Conservation (phyloP, 2,113 vertebrate species). For the Oplegnathus fasciatus region DNA sequence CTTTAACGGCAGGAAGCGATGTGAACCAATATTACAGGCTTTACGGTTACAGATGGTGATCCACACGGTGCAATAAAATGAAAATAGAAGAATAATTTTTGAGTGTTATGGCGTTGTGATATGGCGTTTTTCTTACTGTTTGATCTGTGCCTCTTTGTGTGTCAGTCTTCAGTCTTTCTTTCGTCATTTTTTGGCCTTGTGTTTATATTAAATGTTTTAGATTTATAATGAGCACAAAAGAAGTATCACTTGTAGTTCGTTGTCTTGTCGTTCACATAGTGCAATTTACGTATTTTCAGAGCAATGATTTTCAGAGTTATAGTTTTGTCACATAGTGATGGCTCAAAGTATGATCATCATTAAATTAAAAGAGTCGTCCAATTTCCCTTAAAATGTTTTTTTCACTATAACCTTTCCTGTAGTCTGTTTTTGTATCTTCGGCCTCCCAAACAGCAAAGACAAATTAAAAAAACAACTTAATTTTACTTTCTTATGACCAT, state of each 20-base stretch:
- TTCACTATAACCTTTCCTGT: too few species aligned
- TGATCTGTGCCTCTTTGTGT: not conserved
- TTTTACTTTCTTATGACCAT: too few species aligned
- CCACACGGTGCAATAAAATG: conserved; percentile 59
- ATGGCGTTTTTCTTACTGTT: not conserved
- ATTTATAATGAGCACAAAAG: not conserved
- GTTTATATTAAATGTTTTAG: not conserved
- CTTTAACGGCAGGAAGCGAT: conserved; percentile 20
- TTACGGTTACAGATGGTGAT: conserved; percentile 2
- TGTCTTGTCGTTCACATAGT: not conserved
- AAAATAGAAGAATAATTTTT: conserved; percentile 17
- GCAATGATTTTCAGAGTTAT: not conserved
- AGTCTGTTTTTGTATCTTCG: too few species aligned
- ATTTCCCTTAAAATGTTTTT: too few species aligned
- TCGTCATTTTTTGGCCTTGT: not conserved
- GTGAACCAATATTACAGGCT: conserved; percentile 16
- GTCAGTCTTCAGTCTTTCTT: not conserved
- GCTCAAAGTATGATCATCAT: too few species aligned
- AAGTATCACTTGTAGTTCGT: not conserved
- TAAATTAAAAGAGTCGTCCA: too few species aligned
- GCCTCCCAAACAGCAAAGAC: too few species aligned
- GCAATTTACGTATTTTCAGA: not conserved
- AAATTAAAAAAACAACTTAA: too few species aligned
- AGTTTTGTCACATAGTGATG: not conserved
- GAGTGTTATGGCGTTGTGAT: too few species aligned